phyloP scores from a whole-genome alignment of 2,888 invertebrate species.

The Apodemia duryi region DNA sequence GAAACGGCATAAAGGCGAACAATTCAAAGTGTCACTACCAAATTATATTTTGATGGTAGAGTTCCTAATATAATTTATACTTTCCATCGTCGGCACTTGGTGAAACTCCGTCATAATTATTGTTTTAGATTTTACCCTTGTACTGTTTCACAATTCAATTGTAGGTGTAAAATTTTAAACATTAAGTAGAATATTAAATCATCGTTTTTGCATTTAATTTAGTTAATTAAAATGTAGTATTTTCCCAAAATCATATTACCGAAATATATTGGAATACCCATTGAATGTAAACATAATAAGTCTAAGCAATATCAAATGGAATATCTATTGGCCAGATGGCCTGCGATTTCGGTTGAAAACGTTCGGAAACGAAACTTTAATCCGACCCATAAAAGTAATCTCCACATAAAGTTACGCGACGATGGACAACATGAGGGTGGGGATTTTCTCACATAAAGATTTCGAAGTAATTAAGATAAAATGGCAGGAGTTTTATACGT shows the following conservation, averaged over 20 bases:
- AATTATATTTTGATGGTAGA: no score
- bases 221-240: background rate
- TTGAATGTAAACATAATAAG: slow-evolving; percentile 25
- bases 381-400: slow-evolving; percentile 77
- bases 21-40: no score
- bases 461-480: slow-evolving; percentile 78
- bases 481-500: slow-evolving; percentile 70
- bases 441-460: slow-evolving; percentile 75
- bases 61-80: no score
- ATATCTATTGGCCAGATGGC: slow-evolving; percentile 45
- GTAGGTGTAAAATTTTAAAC: no score
- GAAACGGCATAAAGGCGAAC: no score
- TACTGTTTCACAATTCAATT: no score
- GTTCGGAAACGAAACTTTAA: slow-evolving; percentile 73
- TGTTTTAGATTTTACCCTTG: no score
- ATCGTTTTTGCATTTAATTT: no score
- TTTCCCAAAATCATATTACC: background rate
- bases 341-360: slow-evolving; percentile 66
- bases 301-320: slow-evolving; percentile 37
- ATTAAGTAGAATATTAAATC: no score
- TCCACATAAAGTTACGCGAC: slow-evolving; percentile 76
- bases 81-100: no score
- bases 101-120: no score
- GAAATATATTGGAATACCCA: background rate
- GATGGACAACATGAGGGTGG: slow-evolving; percentile 77